Percentiles rank a stretch among this genome's conserved stretches.
These are phyloP conservation scores for Geotrupes spiniger DNA, from an alignment of 2,888 invertebrate species.

Conservation along the genomic window DNA sequence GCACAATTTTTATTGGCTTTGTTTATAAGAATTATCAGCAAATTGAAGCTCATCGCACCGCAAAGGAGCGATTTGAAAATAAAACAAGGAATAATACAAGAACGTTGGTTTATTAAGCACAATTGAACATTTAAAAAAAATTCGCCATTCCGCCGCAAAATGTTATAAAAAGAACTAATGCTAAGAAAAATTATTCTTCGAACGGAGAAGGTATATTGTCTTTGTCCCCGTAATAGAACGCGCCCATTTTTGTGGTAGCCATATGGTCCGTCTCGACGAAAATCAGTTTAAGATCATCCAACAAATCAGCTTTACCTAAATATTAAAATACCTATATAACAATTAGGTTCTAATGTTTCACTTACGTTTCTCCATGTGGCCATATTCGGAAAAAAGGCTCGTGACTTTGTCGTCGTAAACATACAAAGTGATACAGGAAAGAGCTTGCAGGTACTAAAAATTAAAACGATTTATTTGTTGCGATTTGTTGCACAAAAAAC, in stretches of 20 bases:
- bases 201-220: slow-evolving; percentile 16
- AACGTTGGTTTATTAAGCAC: too few species aligned
- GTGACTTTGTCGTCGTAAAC: background rate
- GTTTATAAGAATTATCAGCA: too few species aligned
- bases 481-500: too few species aligned
- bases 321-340: background rate
- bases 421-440: background rate
- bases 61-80: too few species aligned
- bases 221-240: slow-evolving; percentile 17
- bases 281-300: slow-evolving; percentile 18
- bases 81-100: too few species aligned
- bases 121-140: too few species aligned
- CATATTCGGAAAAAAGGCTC: background rate
- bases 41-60: too few species aligned
- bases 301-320: slow-evolving; percentile 8
- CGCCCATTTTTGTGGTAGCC: slow-evolving; percentile 14
- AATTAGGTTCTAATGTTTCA: background rate
- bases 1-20: too few species aligned
- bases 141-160: background rate
- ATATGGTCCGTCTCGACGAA: slow-evolving; percentile 15
- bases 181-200: slow-evolving; percentile 12
- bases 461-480: too few species aligned
- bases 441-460: slow-evolving; percentile 1
- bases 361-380: background rate
- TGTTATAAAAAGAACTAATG: background rate